phyloP scores from a whole-genome alignment of 2,113 vertebrate genomes.

The Tetrao urogallus region DNA sequence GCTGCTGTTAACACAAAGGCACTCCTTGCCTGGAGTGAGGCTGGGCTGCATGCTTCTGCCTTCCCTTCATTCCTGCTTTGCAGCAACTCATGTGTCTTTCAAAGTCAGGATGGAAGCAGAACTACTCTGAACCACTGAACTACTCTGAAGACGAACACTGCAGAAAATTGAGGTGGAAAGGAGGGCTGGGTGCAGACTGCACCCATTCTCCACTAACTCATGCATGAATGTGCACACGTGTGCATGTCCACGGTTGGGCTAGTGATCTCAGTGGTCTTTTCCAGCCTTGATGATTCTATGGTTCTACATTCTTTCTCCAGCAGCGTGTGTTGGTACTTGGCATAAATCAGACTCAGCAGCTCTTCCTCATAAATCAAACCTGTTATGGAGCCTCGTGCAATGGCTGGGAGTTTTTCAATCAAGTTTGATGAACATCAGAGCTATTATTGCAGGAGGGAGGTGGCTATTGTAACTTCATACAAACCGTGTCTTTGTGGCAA shows the following conservation, averaged over 20 bases:
- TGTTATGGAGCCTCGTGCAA: not conserved
- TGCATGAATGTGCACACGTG: not conserved
- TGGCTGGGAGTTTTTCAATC: not conserved
- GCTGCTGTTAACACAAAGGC: not conserved
- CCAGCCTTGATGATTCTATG: too few species aligned
- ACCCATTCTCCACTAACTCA: accelerated
- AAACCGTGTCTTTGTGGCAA: not conserved
- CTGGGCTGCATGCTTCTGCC: not conserved
- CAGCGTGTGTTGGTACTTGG: not conserved
- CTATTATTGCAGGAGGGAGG: not conserved
- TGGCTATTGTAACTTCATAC: not conserved
- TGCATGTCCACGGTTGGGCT: accelerated
- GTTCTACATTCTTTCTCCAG: not conserved
- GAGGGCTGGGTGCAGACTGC: not conserved
- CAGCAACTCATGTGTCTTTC: not conserved
- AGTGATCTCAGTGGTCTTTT: too few species aligned
- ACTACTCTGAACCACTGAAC: not conserved
- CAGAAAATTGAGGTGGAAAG: not conserved
- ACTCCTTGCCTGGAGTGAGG: not conserved
- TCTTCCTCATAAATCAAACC: not conserved
- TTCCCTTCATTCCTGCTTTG: not conserved
- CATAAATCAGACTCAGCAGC: accelerated
- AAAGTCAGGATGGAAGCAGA: not conserved
- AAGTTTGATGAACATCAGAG: not conserved
- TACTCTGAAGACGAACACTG: not conserved